Evolutionary conservation across 2,797 vertebrate genomes (phyloP).

Genomic region (Holocentrus rufus): DNA sequence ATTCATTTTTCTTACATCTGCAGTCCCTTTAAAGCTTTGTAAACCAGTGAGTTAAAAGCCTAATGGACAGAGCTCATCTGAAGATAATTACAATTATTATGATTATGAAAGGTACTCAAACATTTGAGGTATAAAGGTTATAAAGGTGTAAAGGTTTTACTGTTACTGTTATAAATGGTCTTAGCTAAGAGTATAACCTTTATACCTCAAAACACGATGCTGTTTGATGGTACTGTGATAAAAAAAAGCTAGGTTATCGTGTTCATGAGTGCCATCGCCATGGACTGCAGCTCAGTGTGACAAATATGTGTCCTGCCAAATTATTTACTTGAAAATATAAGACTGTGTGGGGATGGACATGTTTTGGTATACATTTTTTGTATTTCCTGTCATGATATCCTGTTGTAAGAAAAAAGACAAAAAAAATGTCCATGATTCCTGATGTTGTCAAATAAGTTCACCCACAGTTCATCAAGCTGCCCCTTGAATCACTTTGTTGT

Average conservation of each 20-base stretch:
- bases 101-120: slow-evolving; percentile 44
- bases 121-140: slow-evolving; percentile 41
- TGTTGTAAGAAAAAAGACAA: slow-evolving; percentile 27
- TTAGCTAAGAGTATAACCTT: not conserved
- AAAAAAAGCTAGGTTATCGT: slow-evolving; percentile 53
- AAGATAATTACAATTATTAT: slow-evolving; percentile 24
- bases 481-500: slow-evolving; percentile 54
- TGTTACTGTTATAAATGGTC: slow-evolving; percentile 58
- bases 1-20: slow-evolving; percentile 12
- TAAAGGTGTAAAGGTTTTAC: slow-evolving; percentile 27
- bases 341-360: not conserved
- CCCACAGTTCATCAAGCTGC: slow-evolving; percentile 30
- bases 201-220: no score
- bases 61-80: slow-evolving; percentile 27
- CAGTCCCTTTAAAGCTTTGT: slow-evolving; percentile 8
- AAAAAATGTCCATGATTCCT: slow-evolving; percentile 39
- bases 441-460: slow-evolving; percentile 38
- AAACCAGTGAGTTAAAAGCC: slow-evolving; percentile 26
- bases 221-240: slow-evolving; percentile 53
- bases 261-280: slow-evolving; percentile 46
- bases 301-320: slow-evolving; percentile 64
- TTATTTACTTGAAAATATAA: slow-evolving; percentile 67
- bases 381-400: slow-evolving; percentile 20
- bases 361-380: slow-evolving; percentile 37
- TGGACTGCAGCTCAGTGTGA: slow-evolving; percentile 58